These are phyloP conservation scores for Oikopleura albicans DNA, from an alignment of 23 tunicate species.

Conservation along the genomic window DNA sequence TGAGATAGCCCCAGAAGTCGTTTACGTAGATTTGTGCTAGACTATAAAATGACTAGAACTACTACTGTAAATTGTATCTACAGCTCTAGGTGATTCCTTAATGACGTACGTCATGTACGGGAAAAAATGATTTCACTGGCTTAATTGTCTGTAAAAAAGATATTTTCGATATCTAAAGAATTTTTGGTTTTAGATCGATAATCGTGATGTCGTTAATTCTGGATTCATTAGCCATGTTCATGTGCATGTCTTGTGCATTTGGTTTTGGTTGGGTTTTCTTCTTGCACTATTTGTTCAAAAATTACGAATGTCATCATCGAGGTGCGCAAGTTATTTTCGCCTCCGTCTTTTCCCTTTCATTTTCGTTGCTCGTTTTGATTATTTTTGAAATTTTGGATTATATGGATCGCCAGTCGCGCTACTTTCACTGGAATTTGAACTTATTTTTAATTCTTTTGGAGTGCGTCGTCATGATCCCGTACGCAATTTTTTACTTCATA, in stretches of 20 bases:
- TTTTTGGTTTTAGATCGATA: no score
- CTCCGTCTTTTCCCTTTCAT: slow-evolving; percentile 66
- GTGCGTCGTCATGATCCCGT: slow-evolving; percentile 64
- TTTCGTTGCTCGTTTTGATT: slow-evolving; percentile 87
- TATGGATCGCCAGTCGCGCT: slow-evolving; percentile 44
- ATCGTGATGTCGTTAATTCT: slow-evolving; percentile 64
- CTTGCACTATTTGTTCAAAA: slow-evolving; percentile 72
- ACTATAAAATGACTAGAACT: no score
- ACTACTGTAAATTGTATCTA: no score
- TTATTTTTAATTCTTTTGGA: slow-evolving; percentile 64
- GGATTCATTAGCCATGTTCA: slow-evolving; percentile 67
- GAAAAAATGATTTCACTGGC: no score
- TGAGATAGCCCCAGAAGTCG: no score
- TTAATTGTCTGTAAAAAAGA: no score
- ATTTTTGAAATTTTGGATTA: slow-evolving; percentile 84
- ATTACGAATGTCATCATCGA: slow-evolving; percentile 89
- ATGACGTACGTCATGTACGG: no score
- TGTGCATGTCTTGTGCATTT: slow-evolving; percentile 53
- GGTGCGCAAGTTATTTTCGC: slow-evolving; percentile 83
- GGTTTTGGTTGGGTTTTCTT: slow-evolving; percentile 93
- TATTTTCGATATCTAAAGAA: no score
- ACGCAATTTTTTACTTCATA: slow-evolving; percentile 60
- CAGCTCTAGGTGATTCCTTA: no score
- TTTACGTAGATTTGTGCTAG: no score
- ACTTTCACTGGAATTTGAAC: slow-evolving; percentile 90